Evolutionary conservation across 2,888 invertebrate genomes (phyloP).

Genomic region (Nematopogon swammerdamellus): DNA sequence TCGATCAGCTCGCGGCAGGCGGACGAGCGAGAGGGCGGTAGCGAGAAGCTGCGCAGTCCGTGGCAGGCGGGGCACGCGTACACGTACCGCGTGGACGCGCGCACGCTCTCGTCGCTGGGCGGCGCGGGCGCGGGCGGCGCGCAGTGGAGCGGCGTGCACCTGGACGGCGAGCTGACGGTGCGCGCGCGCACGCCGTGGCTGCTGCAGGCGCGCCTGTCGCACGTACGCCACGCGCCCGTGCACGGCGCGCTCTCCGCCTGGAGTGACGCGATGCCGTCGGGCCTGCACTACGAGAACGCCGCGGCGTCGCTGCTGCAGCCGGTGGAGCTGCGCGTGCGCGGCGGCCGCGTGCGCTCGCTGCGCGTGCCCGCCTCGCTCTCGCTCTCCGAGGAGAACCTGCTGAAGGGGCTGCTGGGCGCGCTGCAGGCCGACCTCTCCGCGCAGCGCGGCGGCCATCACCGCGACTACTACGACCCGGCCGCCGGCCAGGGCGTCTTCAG

Average conservation of each 20-base stretch:
- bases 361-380: slow-evolving; percentile 50
- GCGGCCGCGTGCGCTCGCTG: slow-evolving; percentile 60
- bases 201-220: slow-evolving; percentile 41
- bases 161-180: slow-evolving; percentile 54
- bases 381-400: slow-evolving; percentile 64
- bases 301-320: slow-evolving; percentile 47
- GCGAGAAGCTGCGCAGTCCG: slow-evolving; percentile 25
- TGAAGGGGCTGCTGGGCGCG: slow-evolving; percentile 66
- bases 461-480: slow-evolving; percentile 41
- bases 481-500: slow-evolving; percentile 57
- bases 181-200: slow-evolving; percentile 44
- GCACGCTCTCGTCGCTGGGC: slow-evolving; percentile 58
- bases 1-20: too few species aligned
- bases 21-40: too few species aligned
- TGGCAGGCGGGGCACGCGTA: slow-evolving; percentile 60
- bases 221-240: slow-evolving; percentile 52
- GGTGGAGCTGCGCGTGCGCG: slow-evolving; percentile 59
- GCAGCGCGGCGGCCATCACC: slow-evolving; percentile 43
- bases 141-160: slow-evolving; percentile 8
- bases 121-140: slow-evolving; percentile 48
- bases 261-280: slow-evolving; percentile 23
- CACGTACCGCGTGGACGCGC: slow-evolving; percentile 54
- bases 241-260: slow-evolving; percentile 49
- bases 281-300: slow-evolving; percentile 53
- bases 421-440: slow-evolving; percentile 65